phyloP scores from a whole-genome alignment of 2,888 invertebrate genomes.

The Sceliomorpha sp. region DNA sequence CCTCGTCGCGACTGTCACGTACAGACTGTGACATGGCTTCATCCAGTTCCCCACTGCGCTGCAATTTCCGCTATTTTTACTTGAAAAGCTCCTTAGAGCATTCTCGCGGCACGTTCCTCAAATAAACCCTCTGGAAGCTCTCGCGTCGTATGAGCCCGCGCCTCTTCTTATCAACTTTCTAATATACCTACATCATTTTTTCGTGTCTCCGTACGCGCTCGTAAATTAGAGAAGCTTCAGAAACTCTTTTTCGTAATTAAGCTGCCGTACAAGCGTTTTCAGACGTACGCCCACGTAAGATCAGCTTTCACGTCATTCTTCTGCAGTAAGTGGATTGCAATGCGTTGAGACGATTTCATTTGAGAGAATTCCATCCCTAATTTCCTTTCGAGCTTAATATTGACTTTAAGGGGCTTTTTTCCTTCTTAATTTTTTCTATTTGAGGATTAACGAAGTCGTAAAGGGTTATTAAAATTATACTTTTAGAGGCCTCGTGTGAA shows the following conservation, averaged over 20 bases:
- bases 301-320: too few relatives aligned
- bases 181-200: slow-evolving; percentile 52
- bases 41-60: slow-evolving; percentile 68
- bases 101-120: slow-evolving; percentile 78
- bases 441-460: too few relatives aligned
- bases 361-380: too few relatives aligned
- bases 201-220: slow-evolving; percentile 25
- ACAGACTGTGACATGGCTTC: slow-evolving; percentile 72
- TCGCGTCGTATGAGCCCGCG: slow-evolving; percentile 36
- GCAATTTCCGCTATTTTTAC: slow-evolving; percentile 80
- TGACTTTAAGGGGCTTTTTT: too few relatives aligned
- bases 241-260: slow-evolving; percentile 39
- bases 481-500: too few relatives aligned
- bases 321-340: too few relatives aligned
- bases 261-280: too few relatives aligned
- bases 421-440: too few relatives aligned
- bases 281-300: too few relatives aligned
- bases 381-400: too few relatives aligned
- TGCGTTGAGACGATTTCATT: too few relatives aligned
- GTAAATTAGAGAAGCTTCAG: slow-evolving; percentile 26
- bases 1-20: slow-evolving; percentile 74
- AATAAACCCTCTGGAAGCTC: slow-evolving; percentile 69
- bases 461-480: too few relatives aligned
- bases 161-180: slow-evolving; percentile 54
- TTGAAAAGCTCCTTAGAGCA: slow-evolving; percentile 76